Evolutionary conservation across 2,797 vertebrate species (phyloP).

Genomic region (Alfaro cultratus): DNA sequence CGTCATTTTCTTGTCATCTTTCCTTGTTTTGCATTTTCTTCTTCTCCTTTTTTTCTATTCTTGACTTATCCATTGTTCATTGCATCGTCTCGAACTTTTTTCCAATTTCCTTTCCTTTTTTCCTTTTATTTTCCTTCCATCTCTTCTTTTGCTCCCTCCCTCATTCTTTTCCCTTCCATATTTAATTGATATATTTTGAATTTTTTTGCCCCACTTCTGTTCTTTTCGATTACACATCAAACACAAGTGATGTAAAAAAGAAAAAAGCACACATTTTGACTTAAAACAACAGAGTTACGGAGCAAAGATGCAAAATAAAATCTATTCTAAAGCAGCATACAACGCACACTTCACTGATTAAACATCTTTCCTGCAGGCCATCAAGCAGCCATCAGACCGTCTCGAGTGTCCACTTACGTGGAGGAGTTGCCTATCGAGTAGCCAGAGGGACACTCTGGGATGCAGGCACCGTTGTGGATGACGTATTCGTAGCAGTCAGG

Average conservation of each 20-base stretch:
- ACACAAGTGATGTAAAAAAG: background rate
- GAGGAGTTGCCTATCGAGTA: conserved; percentile 93
- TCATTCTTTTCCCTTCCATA: background rate
- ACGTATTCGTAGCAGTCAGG: conserved; percentile 88
- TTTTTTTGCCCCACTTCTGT: background rate
- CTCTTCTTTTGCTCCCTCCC: background rate
- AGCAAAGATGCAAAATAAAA: background rate
- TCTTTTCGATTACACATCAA: background rate
- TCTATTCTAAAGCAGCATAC: background rate
- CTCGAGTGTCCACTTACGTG: conserved; percentile 83
- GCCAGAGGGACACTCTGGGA: conserved; percentile 92
- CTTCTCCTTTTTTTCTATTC: background rate
- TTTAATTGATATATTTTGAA: background rate
- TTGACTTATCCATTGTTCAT: background rate
- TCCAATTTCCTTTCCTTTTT: background rate
- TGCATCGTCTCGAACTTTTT: background rate
- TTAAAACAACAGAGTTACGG: background rate
- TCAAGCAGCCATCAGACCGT: conserved; percentile 22
- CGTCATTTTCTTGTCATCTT: no score
- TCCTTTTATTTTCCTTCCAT: background rate
- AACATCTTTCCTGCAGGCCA: conserved; percentile 18
- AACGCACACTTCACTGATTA: conserved; percentile 26
- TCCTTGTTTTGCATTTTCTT: no score
- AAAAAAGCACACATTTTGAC: background rate
- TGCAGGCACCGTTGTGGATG: conserved; percentile 90